A percentile compares a stretch with the other conserved stretches of the same genome.
These are phyloP conservation scores for Anhinga rufa DNA, from an alignment of 2,113 vertebrate genomes.

Conservation along the genomic window DNA sequence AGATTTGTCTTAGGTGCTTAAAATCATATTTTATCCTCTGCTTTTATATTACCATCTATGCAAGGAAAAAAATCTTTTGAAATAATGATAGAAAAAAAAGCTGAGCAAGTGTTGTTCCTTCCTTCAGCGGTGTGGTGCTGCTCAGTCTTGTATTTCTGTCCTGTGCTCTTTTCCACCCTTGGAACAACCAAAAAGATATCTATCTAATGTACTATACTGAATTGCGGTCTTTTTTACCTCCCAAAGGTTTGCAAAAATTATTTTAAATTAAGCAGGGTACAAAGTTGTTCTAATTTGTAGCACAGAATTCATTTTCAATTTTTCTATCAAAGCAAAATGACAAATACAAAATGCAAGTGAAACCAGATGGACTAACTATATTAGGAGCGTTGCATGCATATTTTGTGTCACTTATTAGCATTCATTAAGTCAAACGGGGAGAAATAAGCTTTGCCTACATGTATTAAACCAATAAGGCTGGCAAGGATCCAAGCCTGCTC, in stretches of 20 bases:
- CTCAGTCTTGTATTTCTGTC: neutral
- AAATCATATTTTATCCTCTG: conserved; percentile 55
- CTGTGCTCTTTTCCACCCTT: neutral
- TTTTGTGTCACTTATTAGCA: conserved; percentile 81
- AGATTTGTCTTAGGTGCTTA: conserved; percentile 61
- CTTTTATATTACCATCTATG: conserved; percentile 16
- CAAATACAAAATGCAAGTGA: conserved; percentile 74
- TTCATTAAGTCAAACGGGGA: conserved; percentile 78
- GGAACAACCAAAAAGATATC: neutral
- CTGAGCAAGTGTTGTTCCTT: neutral
- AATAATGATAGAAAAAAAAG: neutral
- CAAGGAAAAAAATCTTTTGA: neutral
- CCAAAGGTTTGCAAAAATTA: conserved; percentile 46
- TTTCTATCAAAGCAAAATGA: conserved; percentile 75
- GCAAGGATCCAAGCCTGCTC: conserved; percentile 73
- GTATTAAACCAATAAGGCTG: conserved; percentile 80
- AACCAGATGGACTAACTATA: conserved; percentile 79
- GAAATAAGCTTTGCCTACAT: conserved; percentile 77
- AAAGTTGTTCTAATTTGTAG: conserved; percentile 65
- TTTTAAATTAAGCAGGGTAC: conserved; percentile 62
- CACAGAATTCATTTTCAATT: conserved; percentile 69
- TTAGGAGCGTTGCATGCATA: conserved; percentile 74
- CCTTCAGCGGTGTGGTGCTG: neutral
- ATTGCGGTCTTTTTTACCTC: neutral
- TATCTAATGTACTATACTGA: neutral